Conservation (phyloP, 2,113 vertebrate genomes). For the Bubo blakistoni region DNA sequence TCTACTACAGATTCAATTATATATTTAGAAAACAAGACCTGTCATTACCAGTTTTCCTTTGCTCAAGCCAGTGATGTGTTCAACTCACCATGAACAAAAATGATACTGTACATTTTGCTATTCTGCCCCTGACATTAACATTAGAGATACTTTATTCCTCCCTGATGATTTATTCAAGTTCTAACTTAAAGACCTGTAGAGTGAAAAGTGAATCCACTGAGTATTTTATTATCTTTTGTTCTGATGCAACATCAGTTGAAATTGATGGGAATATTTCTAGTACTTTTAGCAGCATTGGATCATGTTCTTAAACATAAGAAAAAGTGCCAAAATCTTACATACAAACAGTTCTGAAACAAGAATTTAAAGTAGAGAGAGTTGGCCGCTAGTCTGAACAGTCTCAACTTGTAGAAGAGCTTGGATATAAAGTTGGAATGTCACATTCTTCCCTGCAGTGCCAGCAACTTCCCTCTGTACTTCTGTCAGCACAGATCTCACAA, state of each 20-base stretch:
- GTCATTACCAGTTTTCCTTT: background rate
- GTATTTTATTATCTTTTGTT: background rate
- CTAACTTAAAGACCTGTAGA: background rate
- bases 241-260: background rate
- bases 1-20: background rate
- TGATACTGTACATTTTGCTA: background rate
- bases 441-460: background rate
- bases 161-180: background rate
- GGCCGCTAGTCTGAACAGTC: background rate
- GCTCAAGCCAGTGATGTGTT: background rate
- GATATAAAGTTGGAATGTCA: background rate
- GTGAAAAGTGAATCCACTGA: background rate
- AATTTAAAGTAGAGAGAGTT: background rate
- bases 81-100: background rate
- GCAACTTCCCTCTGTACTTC: rapidly evolving
- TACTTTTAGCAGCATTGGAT: background rate
- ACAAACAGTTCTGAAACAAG: background rate
- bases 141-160: background rate
- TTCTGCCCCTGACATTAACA: background rate
- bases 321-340: background rate
- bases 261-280: background rate
- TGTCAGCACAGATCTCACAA: background rate
- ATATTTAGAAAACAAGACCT: background rate
- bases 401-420: background rate
- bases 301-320: background rate